Conservation (phyloP, 1,140 invertebrate genomes). For the Drosophila orena region DNA sequence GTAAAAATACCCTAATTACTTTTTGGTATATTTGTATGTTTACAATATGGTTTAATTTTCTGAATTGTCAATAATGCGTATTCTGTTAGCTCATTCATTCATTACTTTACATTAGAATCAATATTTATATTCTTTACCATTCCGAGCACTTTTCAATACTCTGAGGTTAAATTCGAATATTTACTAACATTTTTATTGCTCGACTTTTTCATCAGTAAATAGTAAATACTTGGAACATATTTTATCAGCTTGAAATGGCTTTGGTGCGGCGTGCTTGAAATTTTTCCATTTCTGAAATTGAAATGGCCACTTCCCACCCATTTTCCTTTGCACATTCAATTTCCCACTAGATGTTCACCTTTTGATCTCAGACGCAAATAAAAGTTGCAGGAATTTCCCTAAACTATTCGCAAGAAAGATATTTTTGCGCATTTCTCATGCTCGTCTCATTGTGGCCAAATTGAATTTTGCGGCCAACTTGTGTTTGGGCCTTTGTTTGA, state of each 20-base stretch:
- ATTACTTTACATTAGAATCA: not conserved
- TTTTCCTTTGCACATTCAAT: constrained; percentile 36
- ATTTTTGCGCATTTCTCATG: constrained; percentile 41
- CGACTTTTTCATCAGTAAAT: constrained; percentile 36
- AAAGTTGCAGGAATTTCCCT: constrained; percentile 41
- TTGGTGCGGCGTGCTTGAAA: constrained; percentile 9
- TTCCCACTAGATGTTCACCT: constrained; percentile 39
- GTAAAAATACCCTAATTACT: too few relatives aligned
- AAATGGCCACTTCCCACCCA: constrained; percentile 16
- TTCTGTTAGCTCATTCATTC: not conserved
- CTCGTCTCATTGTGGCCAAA: constrained; percentile 37
- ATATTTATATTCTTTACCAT: not conserved
- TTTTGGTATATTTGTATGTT: too few relatives aligned
- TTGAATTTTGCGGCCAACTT: constrained; percentile 47
- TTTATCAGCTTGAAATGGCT: constrained; percentile 39
- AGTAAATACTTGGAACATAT: constrained; percentile 44
- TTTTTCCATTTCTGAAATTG: constrained; percentile 37
- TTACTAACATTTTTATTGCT: constrained; percentile 15
- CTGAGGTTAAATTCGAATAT: not conserved
- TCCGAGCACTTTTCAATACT: too few relatives aligned
- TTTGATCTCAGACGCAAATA: constrained; percentile 37
- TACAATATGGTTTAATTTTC: too few relatives aligned
- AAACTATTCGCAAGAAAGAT: constrained; percentile 41
- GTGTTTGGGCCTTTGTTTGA: constrained; percentile 35
- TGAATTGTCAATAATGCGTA: too few relatives aligned